Base-by-base conservation (phyloP, 1,140 invertebrate species). In the Aporrectodea caliginosa region DNA sequence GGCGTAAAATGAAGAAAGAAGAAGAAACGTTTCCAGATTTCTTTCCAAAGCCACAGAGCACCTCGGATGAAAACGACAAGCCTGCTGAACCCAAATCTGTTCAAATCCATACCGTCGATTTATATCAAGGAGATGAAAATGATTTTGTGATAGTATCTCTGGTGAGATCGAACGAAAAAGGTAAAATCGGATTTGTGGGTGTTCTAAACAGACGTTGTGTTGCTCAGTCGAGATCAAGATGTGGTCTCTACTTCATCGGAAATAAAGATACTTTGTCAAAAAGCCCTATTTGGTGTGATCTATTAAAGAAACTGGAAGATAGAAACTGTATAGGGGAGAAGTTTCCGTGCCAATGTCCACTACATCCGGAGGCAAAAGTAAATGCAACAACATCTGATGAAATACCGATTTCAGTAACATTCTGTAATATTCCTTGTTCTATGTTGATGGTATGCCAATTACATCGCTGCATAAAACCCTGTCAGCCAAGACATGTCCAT, bases 61-160 rank as follows among this genome's bases (percentile, higher is more conserved):
- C 27, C n/a, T n/a, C n/a, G 72, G 35, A 12, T 16, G 68, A 22
- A 78, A 29, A 16, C 12, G 76, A 22, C n/a, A 75, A 78, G 16
- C 12, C 14, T n/a, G n/a, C n/a, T 6, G 16, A 75, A 33, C 12
- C 16, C 12, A 30, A 30, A 14, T 74, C 16, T 6, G 30, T 78
- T 30, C 16, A 30, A 30, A 75, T 75, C 30, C 76, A 78, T 14
- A 78, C 76, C 31, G 33, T 78, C 12, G 76, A 78, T 29, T n/a
- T 73, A 35, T 78, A 78, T 33, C 76, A 78, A 78, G 76, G 76
- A 16, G 76, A 78, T 33, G 76, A 78, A 33, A 78, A 78, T 29
- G 76, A 78, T 32, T 29, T 76, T 76, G 74, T 76, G 2, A 35
- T 76, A 2, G 31, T 76, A 72, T 76, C 74, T 35, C 27, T 76